Evolutionary conservation across 1,140 invertebrate genomes (phyloP).

Genomic region (Magallana ariakensis): DNA sequence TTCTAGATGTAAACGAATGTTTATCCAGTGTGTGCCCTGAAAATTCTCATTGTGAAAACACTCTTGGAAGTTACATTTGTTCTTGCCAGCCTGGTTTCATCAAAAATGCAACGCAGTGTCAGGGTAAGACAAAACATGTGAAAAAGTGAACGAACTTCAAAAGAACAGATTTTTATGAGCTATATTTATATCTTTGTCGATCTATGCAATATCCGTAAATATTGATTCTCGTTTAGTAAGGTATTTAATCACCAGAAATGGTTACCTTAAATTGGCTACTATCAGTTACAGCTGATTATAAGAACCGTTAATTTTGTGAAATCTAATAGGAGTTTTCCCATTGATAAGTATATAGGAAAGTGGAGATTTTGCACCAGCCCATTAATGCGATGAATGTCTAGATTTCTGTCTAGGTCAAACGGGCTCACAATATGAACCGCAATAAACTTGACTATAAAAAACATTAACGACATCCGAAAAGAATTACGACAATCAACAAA

Average conservation of each 20-base stretch:
- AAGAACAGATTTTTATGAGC: neutral
- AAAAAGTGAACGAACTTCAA: neutral
- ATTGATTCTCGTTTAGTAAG: slow-evolving; percentile 12
- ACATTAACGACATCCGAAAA: slow-evolving; percentile 29
- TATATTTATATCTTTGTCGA: neutral
- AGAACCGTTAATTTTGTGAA: slow-evolving; percentile 11
- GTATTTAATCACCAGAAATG: slow-evolving; percentile 7
- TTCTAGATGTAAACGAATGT: slow-evolving; percentile 64
- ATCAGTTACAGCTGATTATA: slow-evolving; percentile 25
- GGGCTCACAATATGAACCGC: neutral
- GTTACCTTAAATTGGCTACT: slow-evolving; percentile 8
- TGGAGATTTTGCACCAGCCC: neutral
- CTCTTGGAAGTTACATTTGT: slow-evolving; percentile 53
- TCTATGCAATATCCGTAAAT: slow-evolving; percentile 26
- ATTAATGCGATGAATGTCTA: neutral
- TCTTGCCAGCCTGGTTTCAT: slow-evolving; percentile 51
- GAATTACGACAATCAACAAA: slow-evolving; percentile 4
- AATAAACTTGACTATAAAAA: slow-evolving; percentile 15
- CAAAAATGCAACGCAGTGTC: slow-evolving; percentile 38
- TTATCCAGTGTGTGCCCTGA: slow-evolving; percentile 41
- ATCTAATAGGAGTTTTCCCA: neutral
- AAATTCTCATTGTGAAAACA: slow-evolving; percentile 59
- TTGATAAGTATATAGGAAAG: slow-evolving; percentile 26
- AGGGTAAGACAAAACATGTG: slow-evolving; percentile 31
- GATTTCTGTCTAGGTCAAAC: neutral